Evolutionary conservation across 2,113 vertebrate genomes (phyloP).

Genomic region (Grantiella picta): DNA sequence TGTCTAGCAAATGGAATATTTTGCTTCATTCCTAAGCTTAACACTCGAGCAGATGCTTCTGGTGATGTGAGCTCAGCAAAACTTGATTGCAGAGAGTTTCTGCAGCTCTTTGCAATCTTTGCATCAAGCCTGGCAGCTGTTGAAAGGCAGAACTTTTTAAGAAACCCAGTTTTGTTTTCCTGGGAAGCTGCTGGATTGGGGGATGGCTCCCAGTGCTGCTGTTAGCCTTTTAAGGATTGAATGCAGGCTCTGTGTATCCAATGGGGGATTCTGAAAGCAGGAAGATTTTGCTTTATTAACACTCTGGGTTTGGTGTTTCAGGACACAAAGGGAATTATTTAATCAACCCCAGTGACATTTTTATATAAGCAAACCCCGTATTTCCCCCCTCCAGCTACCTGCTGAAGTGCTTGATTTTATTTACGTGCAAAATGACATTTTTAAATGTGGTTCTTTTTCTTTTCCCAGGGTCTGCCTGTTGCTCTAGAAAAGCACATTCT

Average conservation of each 20-base stretch:
- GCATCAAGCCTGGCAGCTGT: neutral
- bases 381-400: neutral
- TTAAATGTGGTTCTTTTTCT: neutral
- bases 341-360: rapidly evolving
- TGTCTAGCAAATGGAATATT: neutral
- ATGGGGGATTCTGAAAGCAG: neutral
- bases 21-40: neutral
- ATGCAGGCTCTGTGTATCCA: neutral
- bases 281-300: neutral
- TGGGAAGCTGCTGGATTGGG: neutral
- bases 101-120: neutral
- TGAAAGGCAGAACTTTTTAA: neutral
- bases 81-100: neutral
- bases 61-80: neutral
- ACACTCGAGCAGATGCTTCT: neutral
- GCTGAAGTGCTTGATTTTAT: neutral
- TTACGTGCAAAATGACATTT: neutral
- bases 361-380: rapidly evolving
- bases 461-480: conserved; percentile 87
- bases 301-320: neutral
- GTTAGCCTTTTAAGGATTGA: conserved; percentile 56
- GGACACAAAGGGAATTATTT: neutral
- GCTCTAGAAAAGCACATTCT: conserved; percentile 91
- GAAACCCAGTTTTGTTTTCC: neutral
- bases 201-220: neutral